A percentile compares a stretch with the other conserved stretches of the same genome.
Conservation (phyloP, 2,113 vertebrate genomes). For the Pseudorectes ferrugineus region DNA sequence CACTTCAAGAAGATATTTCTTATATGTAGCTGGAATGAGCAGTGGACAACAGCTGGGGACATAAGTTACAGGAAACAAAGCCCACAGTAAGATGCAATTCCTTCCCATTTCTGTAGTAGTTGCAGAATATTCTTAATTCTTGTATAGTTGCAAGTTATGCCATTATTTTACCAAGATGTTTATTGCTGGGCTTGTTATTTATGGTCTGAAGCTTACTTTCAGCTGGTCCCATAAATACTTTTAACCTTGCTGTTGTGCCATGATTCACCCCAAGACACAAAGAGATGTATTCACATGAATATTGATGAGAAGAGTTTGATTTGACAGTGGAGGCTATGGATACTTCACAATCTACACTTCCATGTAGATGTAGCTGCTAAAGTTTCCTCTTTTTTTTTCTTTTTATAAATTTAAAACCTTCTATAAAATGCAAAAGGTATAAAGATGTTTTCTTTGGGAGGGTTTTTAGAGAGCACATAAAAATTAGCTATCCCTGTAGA, state of each 20-base stretch:
- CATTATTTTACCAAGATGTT: neutral
- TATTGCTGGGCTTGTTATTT: neutral
- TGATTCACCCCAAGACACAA: neutral
- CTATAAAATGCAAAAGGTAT: neutral
- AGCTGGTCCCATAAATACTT: neutral
- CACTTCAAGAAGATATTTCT: neutral
- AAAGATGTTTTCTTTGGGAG: neutral
- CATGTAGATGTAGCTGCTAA: neutral
- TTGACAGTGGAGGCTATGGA: neutral
- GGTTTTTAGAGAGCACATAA: neutral
- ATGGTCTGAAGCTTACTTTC: neutral
- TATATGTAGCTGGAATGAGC: neutral
- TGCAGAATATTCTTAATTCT: neutral
- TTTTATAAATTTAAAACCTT: neutral
- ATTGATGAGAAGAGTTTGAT: neutral
- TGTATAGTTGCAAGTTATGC: neutral
- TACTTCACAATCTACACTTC: neutral
- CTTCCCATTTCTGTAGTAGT: neutral
- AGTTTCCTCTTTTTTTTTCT: neutral
- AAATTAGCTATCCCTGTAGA: neutral
- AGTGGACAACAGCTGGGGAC: neutral
- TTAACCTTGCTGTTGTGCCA: neutral
- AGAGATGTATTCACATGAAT: neutral
- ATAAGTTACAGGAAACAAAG: neutral
- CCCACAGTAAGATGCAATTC: neutral